These are phyloP conservation scores for Dynastes maya DNA, from an alignment of 2,888 invertebrate genomes.

Conservation along the genomic window DNA sequence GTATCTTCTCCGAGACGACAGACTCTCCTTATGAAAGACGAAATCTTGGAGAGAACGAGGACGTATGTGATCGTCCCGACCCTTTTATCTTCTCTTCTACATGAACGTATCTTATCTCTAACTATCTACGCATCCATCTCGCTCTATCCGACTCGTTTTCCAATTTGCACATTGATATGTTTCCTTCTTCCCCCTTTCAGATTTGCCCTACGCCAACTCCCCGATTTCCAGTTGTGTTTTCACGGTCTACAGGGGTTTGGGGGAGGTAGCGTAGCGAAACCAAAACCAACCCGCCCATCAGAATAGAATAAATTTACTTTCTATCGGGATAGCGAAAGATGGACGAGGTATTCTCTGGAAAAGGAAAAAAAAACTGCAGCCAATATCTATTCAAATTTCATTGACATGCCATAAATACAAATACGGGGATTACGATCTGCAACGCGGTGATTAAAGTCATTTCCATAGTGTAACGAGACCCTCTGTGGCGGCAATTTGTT, in stretches of 20 bases:
- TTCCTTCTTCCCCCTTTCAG: not conserved
- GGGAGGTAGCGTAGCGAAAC: not conserved
- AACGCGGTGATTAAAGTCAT: slow-evolving; percentile 42
- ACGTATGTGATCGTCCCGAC: slow-evolving; percentile 3
- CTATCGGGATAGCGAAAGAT: not conserved
- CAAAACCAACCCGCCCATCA: slow-evolving; percentile 26
- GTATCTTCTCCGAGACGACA: slow-evolving; percentile 5
- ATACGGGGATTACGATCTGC: slow-evolving; percentile 36
- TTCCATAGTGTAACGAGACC: slow-evolving; percentile 36
- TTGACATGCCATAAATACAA: slow-evolving; percentile 46
- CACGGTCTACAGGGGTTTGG: not conserved
- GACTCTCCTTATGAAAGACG: not conserved
- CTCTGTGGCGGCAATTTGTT: slow-evolving; percentile 1
- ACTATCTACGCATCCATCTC: slow-evolving; percentile 16
- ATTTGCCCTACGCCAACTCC: too few species aligned
- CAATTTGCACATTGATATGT: slow-evolving; percentile 50
- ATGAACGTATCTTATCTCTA: not conserved
- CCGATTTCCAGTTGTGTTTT: too few species aligned
- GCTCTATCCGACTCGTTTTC: slow-evolving; percentile 42
- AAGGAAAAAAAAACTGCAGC: slow-evolving; percentile 18
- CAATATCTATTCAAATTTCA: slow-evolving; percentile 52
- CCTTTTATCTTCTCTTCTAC: slow-evolving; percentile 42
- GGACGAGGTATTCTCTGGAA: not conserved
- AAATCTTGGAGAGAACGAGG: slow-evolving; percentile 22
- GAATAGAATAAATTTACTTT: slow-evolving; percentile 48